A percentile compares a stretch with the other conserved stretches of the same genome.
Conservation (phyloP, 2,888 invertebrate genomes). For the Leistus spinibarbis region DNA sequence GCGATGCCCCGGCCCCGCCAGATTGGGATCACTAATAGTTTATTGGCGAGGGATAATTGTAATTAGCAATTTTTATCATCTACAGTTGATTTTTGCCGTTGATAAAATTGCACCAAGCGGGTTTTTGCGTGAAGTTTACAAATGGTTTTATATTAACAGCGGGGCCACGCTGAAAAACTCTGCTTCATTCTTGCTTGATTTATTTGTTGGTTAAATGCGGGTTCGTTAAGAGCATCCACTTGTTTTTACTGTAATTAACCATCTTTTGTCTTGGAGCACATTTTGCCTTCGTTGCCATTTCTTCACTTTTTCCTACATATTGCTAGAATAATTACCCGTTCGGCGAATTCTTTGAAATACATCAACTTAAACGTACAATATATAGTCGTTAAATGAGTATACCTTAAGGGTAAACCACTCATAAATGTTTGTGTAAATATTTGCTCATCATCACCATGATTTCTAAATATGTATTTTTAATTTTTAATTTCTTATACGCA, state of each 20-base stretch:
- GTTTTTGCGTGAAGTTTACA: slow-evolving; percentile 13
- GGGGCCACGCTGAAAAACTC: neutral
- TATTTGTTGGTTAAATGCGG: slow-evolving; percentile 3
- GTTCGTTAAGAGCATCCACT: neutral
- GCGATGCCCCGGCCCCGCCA: slow-evolving; percentile 3
- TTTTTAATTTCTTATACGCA: too few relatives aligned
- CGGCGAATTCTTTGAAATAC: neutral
- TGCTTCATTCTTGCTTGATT: neutral
- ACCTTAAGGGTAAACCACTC: too few relatives aligned
- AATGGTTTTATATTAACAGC: slow-evolving; percentile 11
- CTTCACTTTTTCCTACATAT: neutral
- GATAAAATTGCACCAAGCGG: slow-evolving; percentile 15
- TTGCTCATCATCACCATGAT: too few relatives aligned
- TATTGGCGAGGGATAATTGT: slow-evolving; percentile 18
- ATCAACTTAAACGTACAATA: neutral
- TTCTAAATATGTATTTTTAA: too few relatives aligned
- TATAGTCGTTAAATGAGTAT: too few relatives aligned
- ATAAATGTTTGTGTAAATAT: too few relatives aligned
- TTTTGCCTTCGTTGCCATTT: neutral
- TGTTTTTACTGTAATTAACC: slow-evolving; percentile 4
- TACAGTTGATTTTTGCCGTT: slow-evolving; percentile 10
- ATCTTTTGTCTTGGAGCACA: neutral
- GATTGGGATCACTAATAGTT: neutral
- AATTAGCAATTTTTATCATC: slow-evolving; percentile 28
- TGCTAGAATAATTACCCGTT: neutral